phyloP scores from a whole-genome alignment of 2,113 vertebrate species.

The Limnothrissa miodon region DNA sequence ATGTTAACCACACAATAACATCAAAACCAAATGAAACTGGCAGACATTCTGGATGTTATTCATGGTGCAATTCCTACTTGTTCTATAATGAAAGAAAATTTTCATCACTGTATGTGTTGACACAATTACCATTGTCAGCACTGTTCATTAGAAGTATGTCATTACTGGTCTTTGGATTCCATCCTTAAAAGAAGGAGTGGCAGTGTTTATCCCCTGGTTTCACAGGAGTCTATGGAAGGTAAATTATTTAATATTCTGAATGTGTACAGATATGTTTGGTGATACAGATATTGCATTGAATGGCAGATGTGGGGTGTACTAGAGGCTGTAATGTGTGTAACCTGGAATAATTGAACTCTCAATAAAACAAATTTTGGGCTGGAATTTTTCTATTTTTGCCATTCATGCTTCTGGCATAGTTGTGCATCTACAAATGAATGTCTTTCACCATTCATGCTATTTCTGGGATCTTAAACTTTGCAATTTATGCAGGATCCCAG shows the following conservation, averaged over 20 bases:
- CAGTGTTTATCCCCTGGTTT: constrained; percentile 55
- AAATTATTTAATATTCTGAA: constrained; percentile 53
- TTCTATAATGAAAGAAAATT: not conserved
- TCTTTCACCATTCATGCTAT: too few species aligned
- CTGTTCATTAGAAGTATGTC: constrained; percentile 21
- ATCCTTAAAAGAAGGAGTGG: constrained; percentile 35
- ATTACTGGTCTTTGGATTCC: constrained; percentile 39
- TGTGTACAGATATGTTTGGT: not conserved
- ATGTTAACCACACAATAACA: constrained; percentile 38
- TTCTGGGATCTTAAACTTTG: too few species aligned
- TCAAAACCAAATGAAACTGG: not conserved
- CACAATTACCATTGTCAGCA: not conserved
- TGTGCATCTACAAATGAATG: too few species aligned
- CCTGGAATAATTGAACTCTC: constrained; percentile 31
- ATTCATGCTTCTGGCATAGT: not conserved
- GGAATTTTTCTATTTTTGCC: not conserved
- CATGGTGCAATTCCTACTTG: not conserved
- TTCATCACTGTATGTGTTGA: constrained; percentile 11
- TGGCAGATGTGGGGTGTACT: constrained; percentile 26
- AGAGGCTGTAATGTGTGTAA: constrained; percentile 3
- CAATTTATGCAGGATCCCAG: too few species aligned
- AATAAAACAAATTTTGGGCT: constrained; percentile 17
- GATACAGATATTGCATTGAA: constrained; percentile 31
- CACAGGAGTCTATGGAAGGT: constrained; percentile 46
- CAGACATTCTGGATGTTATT: constrained; percentile 20